Percentiles rank a stretch among this genome's conserved stretches.
These are phyloP conservation scores for Lycaena phlaeas DNA, from an alignment of 2,888 invertebrate species.

Conservation along the genomic window DNA sequence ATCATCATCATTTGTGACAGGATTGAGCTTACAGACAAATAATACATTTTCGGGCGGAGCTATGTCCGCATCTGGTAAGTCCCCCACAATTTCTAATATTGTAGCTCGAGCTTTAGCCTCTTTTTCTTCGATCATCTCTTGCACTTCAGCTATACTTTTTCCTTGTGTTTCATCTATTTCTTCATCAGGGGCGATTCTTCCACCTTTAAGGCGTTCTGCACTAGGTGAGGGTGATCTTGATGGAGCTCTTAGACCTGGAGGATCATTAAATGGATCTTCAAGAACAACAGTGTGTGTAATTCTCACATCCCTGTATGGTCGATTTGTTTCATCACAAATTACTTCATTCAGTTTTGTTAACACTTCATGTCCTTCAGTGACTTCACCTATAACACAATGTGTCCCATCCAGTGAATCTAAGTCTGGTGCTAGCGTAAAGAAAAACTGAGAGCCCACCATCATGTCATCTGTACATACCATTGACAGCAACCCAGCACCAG, in stretches of 20 bases:
- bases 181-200: slow-evolving; percentile 94
- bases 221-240: slow-evolving; percentile 92
- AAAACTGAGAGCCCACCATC: slow-evolving; percentile 96
- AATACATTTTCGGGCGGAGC: slow-evolving; percentile 99
- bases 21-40: slow-evolving; percentile 99
- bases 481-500: slow-evolving; percentile 88
- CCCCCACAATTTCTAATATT: slow-evolving; percentile 98
- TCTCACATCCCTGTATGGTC: slow-evolving; percentile 95
- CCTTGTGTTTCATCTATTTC: slow-evolving; percentile 92
- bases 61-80: slow-evolving; percentile 96
- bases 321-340: slow-evolving; percentile 90
- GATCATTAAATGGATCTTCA: slow-evolving; percentile 97
- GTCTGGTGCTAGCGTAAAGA: slow-evolving; percentile 91
- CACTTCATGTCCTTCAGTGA: slow-evolving; percentile 92
- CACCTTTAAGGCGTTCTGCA: slow-evolving; percentile 84
- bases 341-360: slow-evolving; percentile 93
- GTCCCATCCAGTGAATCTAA: slow-evolving; percentile 90
- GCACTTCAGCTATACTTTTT: slow-evolving; percentile 86
- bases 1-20: slow-evolving; percentile 97
- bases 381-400: slow-evolving; percentile 97
- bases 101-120: slow-evolving; percentile 98
- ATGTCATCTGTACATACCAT: slow-evolving; percentile 95
- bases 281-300: slow-evolving; percentile 97
- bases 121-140: slow-evolving; percentile 88
- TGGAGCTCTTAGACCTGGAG: slow-evolving; percentile 82